Percentiles rank a stretch among this genome's conserved stretches.
These are phyloP conservation scores for Gobio occitaniae DNA, from an alignment of 2,797 vertebrate species.

Conservation along the genomic window DNA sequence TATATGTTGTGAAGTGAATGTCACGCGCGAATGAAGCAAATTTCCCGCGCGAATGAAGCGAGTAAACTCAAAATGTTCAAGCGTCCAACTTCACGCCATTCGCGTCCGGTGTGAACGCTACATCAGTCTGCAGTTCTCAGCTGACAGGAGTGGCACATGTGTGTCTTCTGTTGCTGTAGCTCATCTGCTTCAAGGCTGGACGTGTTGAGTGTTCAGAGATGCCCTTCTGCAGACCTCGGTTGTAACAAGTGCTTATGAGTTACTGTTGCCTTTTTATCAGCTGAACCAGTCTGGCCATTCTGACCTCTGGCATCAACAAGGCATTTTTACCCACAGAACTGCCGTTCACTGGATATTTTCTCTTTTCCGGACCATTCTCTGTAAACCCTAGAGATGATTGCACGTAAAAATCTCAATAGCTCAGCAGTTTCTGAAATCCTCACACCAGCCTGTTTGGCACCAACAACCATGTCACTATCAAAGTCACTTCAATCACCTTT, in stretches of 20 bases:
- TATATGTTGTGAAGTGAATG: no score
- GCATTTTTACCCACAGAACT: constrained; percentile 41
- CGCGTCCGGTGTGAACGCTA: no score
- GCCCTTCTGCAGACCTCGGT: neutral
- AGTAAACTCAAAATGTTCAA: no score
- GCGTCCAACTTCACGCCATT: no score
- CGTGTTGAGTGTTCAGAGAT: neutral
- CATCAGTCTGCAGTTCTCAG: neutral
- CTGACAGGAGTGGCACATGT: neutral
- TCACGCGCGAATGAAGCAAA: no score
- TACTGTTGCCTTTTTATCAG: constrained; percentile 2
- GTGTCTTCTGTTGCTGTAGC: neutral
- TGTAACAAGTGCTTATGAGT: neutral
- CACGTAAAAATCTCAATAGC: neutral
- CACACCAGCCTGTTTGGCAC: neutral
- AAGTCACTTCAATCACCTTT: neutral
- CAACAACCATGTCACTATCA: neutral
- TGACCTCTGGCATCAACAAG: constrained; percentile 51
- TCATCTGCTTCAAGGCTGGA: neutral
- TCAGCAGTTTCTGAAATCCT: neutral
- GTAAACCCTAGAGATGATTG: neutral
- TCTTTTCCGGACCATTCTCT: neutral
- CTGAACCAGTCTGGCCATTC: constrained; percentile 52
- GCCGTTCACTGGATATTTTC: neutral
- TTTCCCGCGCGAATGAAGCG: no score